A percentile compares a stretch with the other conserved stretches of the same genome.
Evolutionary conservation across 2,113 vertebrate genomes (phyloP).

Genomic region (Oryzias melastigma): DNA sequence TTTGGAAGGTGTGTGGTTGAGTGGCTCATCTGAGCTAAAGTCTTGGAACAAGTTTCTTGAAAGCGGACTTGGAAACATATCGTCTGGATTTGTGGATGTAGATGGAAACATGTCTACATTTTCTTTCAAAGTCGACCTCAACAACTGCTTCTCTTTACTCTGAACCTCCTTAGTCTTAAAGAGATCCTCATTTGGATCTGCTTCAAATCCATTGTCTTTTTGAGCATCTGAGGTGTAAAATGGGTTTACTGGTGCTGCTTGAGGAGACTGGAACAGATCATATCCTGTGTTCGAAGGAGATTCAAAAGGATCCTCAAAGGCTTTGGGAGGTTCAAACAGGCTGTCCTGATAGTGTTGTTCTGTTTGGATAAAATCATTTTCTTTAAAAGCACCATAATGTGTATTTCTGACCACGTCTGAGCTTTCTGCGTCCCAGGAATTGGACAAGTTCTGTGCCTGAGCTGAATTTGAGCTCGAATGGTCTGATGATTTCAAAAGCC

Average conservation of each 20-base stretch:
- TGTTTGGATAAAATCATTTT: neutral
- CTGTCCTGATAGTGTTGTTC: neutral
- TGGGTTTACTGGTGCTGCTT: neutral
- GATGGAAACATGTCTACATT: conserved; percentile 34
- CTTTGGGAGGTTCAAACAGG: neutral
- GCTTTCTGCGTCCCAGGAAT: neutral
- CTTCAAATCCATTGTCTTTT: conserved; percentile 15
- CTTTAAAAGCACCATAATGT: neutral
- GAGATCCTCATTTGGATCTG: neutral
- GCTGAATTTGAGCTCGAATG: neutral
- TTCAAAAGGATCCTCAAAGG: conserved; percentile 18
- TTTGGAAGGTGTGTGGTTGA: conserved; percentile 11
- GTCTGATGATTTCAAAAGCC: conserved; percentile 8
- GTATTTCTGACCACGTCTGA: conserved; percentile 6
- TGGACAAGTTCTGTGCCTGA: neutral
- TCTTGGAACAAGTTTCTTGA: conserved; percentile 42
- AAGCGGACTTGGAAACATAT: conserved; percentile 43
- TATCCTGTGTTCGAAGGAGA: conserved; percentile 5
- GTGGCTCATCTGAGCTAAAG: conserved; percentile 29
- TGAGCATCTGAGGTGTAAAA: neutral
- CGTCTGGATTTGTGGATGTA: neutral
- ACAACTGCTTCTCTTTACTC: neutral
- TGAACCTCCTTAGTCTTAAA: neutral
- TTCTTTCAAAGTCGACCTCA: neutral
- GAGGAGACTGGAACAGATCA: conserved; percentile 6